Percentiles rank a stretch among this genome's conserved stretches.
Evolutionary conservation across 2,888 invertebrate species (phyloP).

Genomic region (Amorpha juglandis): DNA sequence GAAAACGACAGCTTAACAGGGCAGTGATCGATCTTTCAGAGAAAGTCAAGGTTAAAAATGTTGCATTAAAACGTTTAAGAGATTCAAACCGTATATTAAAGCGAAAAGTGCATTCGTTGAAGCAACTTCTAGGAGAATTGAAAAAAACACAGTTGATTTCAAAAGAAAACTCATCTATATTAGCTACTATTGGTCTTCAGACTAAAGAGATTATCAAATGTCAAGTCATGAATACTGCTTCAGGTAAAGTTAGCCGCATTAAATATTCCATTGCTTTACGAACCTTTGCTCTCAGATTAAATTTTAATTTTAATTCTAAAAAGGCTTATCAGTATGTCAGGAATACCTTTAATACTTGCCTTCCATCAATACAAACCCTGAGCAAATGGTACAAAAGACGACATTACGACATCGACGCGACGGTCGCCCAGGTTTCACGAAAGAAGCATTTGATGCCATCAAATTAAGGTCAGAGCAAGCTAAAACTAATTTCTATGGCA

Average conservation of each 20-base stretch:
- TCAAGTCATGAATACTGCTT: neutral
- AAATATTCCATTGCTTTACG: no score
- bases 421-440: slow-evolving; percentile 31
- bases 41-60: neutral
- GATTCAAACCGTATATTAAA: neutral
- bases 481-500: neutral
- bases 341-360: slow-evolving; percentile 31
- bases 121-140: neutral
- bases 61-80: neutral
- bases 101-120: neutral
- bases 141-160: neutral
- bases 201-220: neutral
- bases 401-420: no score
- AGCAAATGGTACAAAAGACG: slow-evolving; percentile 30
- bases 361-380: slow-evolving; percentile 28
- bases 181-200: neutral
- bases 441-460: slow-evolving; percentile 29
- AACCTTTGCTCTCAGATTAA: slow-evolving; percentile 7
- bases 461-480: neutral
- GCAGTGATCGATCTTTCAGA: neutral
- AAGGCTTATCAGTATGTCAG: slow-evolving; percentile 32
- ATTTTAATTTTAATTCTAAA: slow-evolving; percentile 29
- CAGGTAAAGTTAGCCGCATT: no score
- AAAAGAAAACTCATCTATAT: neutral
- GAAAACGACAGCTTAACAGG: neutral